A percentile compares a stretch with the other conserved stretches of the same genome.
phyloP scores from a whole-genome alignment of 2,888 invertebrate genomes.

The Saturnia japonica region DNA sequence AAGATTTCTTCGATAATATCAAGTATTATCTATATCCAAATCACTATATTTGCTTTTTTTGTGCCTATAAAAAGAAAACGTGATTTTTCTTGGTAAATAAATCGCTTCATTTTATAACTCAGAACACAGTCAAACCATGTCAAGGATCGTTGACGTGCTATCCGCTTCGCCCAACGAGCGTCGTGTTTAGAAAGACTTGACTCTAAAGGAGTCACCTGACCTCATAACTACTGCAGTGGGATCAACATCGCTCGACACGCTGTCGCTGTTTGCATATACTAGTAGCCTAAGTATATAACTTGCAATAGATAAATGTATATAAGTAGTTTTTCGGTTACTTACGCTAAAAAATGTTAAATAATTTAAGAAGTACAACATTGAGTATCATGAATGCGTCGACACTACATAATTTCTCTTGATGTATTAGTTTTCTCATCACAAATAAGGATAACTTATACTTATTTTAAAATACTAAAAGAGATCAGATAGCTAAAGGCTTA shows the following conservation, averaged over 20 bases:
- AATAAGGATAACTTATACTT: background rate
- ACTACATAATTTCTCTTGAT: background rate
- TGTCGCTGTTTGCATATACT: background rate
- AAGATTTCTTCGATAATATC: background rate
- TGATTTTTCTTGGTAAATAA: background rate
- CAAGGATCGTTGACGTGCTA: constrained; percentile 55
- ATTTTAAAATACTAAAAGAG: background rate
- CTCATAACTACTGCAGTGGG: constrained; percentile 35
- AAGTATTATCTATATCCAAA: too few relatives aligned
- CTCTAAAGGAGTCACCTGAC: constrained; percentile 46
- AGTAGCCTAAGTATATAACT: background rate
- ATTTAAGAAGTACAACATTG: background rate
- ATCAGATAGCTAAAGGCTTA: background rate
- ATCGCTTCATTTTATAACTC: constrained; percentile 20
- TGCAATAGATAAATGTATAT: background rate
- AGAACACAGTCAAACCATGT: constrained; percentile 48
- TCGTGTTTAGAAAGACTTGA: constrained; percentile 46
- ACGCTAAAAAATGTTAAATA: background rate
- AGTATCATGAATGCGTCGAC: background rate
- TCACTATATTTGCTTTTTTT: too few relatives aligned
- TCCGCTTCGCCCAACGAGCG: constrained; percentile 38
- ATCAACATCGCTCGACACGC: constrained; percentile 7
- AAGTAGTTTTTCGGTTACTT: background rate
- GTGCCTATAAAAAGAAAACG: too few relatives aligned
- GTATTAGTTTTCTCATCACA: too few relatives aligned